A percentile compares a stretch with the other conserved stretches of the same genome.
These are phyloP conservation scores for Balearica regulorum DNA, from an alignment of 2,797 vertebrate genomes.

Conservation along the genomic window DNA sequence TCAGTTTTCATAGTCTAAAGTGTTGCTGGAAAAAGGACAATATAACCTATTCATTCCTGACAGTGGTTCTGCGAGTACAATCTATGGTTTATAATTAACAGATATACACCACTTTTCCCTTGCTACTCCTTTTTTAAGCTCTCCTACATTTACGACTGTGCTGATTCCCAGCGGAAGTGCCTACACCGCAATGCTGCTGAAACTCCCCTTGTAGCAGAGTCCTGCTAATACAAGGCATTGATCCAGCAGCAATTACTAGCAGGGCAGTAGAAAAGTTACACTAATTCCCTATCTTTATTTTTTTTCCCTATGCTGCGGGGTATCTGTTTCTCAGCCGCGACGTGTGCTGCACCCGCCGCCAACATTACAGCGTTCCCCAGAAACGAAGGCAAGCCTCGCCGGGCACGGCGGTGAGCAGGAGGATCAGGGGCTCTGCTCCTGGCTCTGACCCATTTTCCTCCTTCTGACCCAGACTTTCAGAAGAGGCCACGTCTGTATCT, in stretches of 20 bases:
- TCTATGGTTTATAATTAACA: constrained; percentile 4
- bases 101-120: constrained; percentile 1
- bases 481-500: neutral
- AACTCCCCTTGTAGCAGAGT: neutral
- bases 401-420: accelerated
- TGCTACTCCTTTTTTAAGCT: constrained; percentile 22
- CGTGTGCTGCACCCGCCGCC: accelerated
- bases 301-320: neutral
- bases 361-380: accelerated
- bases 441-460: neutral
- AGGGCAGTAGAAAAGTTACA: neutral
- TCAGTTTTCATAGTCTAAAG: constrained; percentile 50
- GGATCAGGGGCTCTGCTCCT: neutral
- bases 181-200: constrained; percentile 1
- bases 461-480: neutral
- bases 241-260: neutral
- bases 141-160: constrained; percentile 53
- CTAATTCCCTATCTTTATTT: neutral
- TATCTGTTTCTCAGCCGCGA: neutral
- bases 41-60: constrained; percentile 11
- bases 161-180: constrained; percentile 3
- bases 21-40: constrained; percentile 46
- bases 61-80: constrained; percentile 26
- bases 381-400: neutral
- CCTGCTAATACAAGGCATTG: neutral